These are phyloP conservation scores for Drosophila subpulchrella DNA, from an alignment of 1,140 invertebrate species.

Conservation along the genomic window DNA sequence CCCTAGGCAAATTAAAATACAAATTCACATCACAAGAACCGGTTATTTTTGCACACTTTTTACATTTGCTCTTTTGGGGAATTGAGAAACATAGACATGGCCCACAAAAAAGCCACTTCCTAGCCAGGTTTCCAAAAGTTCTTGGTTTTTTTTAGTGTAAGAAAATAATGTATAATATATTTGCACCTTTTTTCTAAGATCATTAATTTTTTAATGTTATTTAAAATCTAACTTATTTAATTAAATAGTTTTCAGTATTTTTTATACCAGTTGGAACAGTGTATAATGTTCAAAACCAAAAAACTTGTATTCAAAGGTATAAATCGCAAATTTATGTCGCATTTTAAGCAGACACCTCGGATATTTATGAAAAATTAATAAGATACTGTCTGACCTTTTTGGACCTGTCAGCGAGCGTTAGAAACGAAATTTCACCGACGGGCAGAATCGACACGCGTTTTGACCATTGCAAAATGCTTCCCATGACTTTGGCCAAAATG, in stretches of 20 bases:
- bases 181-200: no score
- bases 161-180: background rate
- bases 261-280: no score
- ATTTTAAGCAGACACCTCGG: background rate
- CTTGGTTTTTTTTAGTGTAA: background rate
- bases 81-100: conserved; percentile 13
- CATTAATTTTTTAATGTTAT: background rate
- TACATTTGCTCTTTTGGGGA: conserved; percentile 12
- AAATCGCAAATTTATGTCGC: background rate
- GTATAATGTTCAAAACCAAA: no score
- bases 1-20: conserved; percentile 17
- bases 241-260: no score
- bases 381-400: conserved; percentile 2
- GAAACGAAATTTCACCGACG: conserved; percentile 32
- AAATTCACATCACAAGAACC: conserved; percentile 17
- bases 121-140: background rate
- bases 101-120: background rate
- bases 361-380: background rate
- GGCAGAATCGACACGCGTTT: conserved; percentile 18
- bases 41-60: conserved; percentile 4
- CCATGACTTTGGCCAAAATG: conserved; percentile 48
- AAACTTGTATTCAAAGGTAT: no score
- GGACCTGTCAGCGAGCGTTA: conserved; percentile 25
- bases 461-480: conserved; percentile 36
- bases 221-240: no score